These are phyloP conservation scores for Bucco capensis DNA, from an alignment of 2,113 vertebrate genomes.

Conservation along the genomic window DNA sequence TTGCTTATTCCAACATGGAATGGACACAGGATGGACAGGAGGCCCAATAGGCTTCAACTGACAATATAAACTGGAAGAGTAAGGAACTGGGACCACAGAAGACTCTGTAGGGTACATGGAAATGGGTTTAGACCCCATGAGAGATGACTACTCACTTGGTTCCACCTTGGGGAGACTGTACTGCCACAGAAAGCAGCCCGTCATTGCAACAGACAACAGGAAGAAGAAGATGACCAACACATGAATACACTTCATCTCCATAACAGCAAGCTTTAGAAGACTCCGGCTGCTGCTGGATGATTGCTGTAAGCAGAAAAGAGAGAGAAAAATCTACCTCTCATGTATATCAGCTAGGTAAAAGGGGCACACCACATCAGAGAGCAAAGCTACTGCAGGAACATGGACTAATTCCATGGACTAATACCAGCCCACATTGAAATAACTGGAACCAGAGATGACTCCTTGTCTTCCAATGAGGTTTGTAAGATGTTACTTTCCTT, in stretches of 20 bases:
- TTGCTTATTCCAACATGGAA: background rate
- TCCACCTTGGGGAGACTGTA: slow-evolving; percentile 77
- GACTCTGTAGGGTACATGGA: background rate
- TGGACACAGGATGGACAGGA: background rate
- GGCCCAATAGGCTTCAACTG: background rate
- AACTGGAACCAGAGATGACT: background rate
- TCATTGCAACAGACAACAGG: slow-evolving; percentile 82
- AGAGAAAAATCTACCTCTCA: background rate
- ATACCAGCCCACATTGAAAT: background rate
- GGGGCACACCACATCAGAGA: too few relatives aligned
- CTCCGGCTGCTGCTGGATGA: slow-evolving; percentile 48
- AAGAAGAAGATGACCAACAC: slow-evolving; percentile 78
- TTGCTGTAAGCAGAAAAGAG: background rate
- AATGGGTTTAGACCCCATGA: background rate
- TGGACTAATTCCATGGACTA: background rate
- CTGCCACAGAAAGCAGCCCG: slow-evolving; percentile 85
- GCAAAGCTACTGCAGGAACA: background rate
- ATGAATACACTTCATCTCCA: slow-evolving; percentile 78
- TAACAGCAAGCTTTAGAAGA: slow-evolving; percentile 43
- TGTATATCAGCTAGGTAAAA: background rate
- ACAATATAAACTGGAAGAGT: background rate
- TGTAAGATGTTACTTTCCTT: accelerated
- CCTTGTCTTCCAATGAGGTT: background rate
- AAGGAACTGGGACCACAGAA: background rate
- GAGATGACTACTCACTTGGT: slow-evolving; percentile 55